Evolutionary conservation across 2,113 vertebrate genomes (phyloP), one percentile per base, ranked within the genome.

Genomic region (Pao palembangensis): DNA sequence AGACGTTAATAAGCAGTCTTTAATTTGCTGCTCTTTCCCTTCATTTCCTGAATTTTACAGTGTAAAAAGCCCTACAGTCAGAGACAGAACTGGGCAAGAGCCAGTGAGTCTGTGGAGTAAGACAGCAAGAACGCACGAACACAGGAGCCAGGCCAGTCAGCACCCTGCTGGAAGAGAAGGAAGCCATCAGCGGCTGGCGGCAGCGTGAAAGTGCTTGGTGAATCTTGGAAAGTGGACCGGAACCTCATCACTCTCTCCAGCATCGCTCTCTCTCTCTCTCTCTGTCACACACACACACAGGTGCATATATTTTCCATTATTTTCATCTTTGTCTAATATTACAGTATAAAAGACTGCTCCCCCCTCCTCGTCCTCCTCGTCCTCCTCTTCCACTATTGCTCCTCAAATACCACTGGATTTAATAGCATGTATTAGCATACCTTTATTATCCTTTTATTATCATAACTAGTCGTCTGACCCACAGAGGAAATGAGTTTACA

Each of bases 381-480:
- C 54, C 51, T 18, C 14, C 51, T 5, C 54, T 19, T 43, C 79
- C 63, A 54, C 31, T 67, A 75, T 69, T 73, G 68, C 75, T 77
- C 68, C 67, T 73, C 75, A 82, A 85, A 84, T 78, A 80, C 73
- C 64, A 65, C 70, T 67, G 79, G 60, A 80, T 85, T 73, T 84
- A 87, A 87, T 83, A 75, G 77, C 81, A 78, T 85, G 21, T 23
- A 23, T 23, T 23, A 23, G 21, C 21, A 23, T 23, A 23, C 21
- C 21, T 23, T 23, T 23, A 23, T 79, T 68, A 71, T 73, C 72
- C 63, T 79, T 85, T 84, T 83, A 87, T 85, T 84, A 81, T 78
- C 83, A 81, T 79, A 82, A 84, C 69, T 77, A 79, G 73, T 76
- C 73, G 73, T 85, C 71, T 84, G 85, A 87, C 83, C 81, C 23